Base-by-base conservation (phyloP, 2,797 vertebrate species). In the Poeciliopsis gracilis region DNA sequence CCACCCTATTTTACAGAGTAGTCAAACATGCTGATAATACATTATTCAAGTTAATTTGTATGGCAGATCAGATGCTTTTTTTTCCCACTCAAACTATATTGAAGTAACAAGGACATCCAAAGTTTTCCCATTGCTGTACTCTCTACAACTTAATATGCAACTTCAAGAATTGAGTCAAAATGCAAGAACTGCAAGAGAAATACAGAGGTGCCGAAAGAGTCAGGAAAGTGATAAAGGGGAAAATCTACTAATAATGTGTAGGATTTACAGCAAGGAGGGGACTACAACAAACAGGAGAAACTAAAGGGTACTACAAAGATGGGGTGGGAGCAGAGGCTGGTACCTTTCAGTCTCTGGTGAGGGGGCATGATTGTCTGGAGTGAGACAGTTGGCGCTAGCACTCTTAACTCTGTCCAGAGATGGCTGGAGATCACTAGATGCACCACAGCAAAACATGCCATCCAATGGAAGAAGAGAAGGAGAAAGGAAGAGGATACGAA, bases 371-470 rank as follows among this genome's bases (percentile, higher is more conserved):
- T 96, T 96, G 95, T 97, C 97, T 97, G 98, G 97, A 95, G 96
- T 97, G 97, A 99, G 98, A 97, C 98, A 99, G 97, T 97, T 98
- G 97, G 97, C 96, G 95, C 98, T 99, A 99, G 97, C 97, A 94
- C 98, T 99, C 96, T 97, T 98, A 98, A 97, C 97, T 96, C 97
- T 98, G 97, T 97, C 97, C 97, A 99, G 97, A 95, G 97, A 97
- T 94, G 97, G 97, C 96, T 98, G 97, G 81, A 99, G 97, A 96
- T 98, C 98, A 97, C 98, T 99, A 99, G 97, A 96, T 84, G 91
- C 89, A 90, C 83, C 91, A 91, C 86, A 96, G 96, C 96, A 97
- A 95, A 96, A 97, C 96, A 99, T 97, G 96, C 96, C 97, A 97
- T 97, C 97, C 97, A 97, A 96, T 95, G 96, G 95, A 96, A 96